Conservation (phyloP, 2,888 invertebrate species). For the Agapostemon virescens region DNA sequence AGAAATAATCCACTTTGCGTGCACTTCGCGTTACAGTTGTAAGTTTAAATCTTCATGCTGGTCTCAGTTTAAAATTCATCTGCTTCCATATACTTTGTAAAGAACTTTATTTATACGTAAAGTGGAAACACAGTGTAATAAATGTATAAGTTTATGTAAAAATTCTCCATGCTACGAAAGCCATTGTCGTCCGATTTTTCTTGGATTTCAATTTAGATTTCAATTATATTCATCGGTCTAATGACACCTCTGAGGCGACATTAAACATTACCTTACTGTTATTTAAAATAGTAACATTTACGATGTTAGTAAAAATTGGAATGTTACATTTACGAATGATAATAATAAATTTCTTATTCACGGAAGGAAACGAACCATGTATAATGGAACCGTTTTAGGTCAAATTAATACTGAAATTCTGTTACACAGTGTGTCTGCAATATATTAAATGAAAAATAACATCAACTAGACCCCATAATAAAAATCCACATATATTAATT, state of each 20-base stretch:
- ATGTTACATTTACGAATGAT: no score
- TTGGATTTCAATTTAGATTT: background rate
- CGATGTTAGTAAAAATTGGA: no score
- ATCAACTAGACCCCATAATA: no score
- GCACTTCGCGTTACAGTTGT: background rate
- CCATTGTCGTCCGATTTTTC: background rate
- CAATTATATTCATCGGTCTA: no score
- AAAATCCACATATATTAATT: no score
- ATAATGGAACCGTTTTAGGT: no score
- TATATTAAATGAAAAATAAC: no score
- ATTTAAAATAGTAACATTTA: no score
- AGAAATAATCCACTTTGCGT: slow-evolving; percentile 10
- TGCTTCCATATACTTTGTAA: background rate
- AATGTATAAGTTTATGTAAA: background rate
- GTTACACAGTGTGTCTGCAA: background rate
- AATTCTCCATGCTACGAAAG: background rate
- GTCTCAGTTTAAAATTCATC: background rate
- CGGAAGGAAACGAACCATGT: no score
- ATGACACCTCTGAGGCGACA: no score
- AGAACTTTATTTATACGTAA: background rate
- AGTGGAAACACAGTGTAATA: background rate
- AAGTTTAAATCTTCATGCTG: background rate
- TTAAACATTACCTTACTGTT: no score
- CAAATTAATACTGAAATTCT: background rate
- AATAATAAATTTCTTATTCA: no score